Percentiles rank a stretch among this genome's conserved stretches.
phyloP scores from a whole-genome alignment of 1,140 invertebrate genomes.

The Sinonovacula constricta region DNA sequence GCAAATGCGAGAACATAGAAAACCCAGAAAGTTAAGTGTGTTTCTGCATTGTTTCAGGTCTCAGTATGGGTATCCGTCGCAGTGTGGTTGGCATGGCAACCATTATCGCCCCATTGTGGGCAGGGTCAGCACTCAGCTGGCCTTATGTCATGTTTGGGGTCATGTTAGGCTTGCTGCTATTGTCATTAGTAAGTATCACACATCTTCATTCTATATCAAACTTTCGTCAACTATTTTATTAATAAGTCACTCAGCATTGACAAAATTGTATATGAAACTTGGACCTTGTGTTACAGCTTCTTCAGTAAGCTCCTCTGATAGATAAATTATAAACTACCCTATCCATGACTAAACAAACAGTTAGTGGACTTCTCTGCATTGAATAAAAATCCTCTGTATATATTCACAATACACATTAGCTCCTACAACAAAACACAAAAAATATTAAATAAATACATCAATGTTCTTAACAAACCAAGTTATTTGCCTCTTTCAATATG shows the following conservation, averaged over 20 bases:
- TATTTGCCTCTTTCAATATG: background rate
- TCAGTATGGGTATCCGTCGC: slow-evolving; percentile 70
- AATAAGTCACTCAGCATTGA: background rate
- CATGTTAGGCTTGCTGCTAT: slow-evolving; percentile 58
- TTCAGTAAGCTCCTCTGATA: too few species aligned
- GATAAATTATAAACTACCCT: background rate
- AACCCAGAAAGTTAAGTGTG: background rate
- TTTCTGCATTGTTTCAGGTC: slow-evolving; percentile 56
- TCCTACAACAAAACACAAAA: background rate
- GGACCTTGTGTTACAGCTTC: background rate
- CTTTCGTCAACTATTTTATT: background rate
- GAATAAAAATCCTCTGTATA: too few species aligned
- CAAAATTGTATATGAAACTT: background rate
- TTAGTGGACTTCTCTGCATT: too few species aligned
- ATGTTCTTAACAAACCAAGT: background rate
- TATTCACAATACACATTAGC: too few species aligned
- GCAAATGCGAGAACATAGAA: too few species aligned
- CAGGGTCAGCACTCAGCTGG: slow-evolving; percentile 56
- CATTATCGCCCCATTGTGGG: slow-evolving; percentile 70
- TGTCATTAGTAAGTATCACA: slow-evolving; percentile 60
- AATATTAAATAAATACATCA: background rate
- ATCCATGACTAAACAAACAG: background rate
- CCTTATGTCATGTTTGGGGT: slow-evolving; percentile 69
- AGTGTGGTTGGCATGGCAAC: slow-evolving; percentile 63
- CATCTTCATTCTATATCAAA: background rate